Evolutionary conservation across 2,888 invertebrate species (phyloP).

Genomic region (Dyspetes luteomarginatus): DNA sequence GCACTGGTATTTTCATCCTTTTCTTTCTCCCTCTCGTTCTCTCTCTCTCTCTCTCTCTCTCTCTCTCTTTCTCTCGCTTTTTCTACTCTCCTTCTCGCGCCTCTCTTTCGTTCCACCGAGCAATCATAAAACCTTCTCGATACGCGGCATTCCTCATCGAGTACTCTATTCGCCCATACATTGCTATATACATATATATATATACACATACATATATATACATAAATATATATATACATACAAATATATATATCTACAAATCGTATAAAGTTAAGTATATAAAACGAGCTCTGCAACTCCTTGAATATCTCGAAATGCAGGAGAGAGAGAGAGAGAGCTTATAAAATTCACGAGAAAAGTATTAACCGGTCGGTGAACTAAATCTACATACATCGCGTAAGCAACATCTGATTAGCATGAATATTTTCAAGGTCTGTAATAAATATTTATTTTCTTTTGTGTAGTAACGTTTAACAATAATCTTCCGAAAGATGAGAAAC

Average conservation of each 20-base stretch:
- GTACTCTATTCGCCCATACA: constrained; percentile 64
- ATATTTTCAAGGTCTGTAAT: constrained; percentile 49
- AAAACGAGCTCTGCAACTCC: constrained; percentile 33
- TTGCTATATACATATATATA: background rate
- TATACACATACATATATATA: background rate
- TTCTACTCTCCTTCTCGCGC: constrained; percentile 41
- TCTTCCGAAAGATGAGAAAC: constrained; percentile 31
- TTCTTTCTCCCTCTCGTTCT: background rate
- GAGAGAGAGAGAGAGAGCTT: constrained; percentile 37
- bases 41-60: constrained; percentile 8
- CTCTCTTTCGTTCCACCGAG: constrained; percentile 51
- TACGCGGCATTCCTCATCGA: constrained; percentile 68
- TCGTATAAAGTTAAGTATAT: constrained; percentile 13
- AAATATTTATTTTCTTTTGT: background rate
- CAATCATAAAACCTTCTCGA: constrained; percentile 70
- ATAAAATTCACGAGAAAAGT: constrained; percentile 50
- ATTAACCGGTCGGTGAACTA: constrained; percentile 50
- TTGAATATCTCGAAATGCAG: constrained; percentile 42
- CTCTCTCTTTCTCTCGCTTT: constrained; percentile 14
- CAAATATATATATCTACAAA: background rate
- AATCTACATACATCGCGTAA: constrained; percentile 59
- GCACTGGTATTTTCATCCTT: constrained; percentile 3
- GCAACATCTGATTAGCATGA: constrained; percentile 43
- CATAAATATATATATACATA: background rate
- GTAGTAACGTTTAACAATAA: background rate